A percentile compares a stretch with the other conserved stretches of the same genome.
These are phyloP conservation scores for Plemyria rubiginata DNA, from an alignment of 2,888 invertebrate species.

Conservation along the genomic window DNA sequence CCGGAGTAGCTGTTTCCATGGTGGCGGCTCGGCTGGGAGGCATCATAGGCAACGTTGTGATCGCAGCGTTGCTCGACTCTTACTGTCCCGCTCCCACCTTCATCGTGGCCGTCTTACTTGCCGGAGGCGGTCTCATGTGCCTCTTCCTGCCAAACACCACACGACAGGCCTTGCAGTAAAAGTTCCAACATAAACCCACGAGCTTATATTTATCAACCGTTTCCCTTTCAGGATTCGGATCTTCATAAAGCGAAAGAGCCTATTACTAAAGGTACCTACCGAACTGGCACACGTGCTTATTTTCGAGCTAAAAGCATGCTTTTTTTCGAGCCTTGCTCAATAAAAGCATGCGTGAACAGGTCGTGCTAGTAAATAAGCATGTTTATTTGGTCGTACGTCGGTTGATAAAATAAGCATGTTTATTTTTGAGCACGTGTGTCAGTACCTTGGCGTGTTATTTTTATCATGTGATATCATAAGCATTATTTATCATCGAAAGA, in stretches of 20 bases:
- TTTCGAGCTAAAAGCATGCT: too few species aligned
- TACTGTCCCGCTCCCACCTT: constrained; percentile 97
- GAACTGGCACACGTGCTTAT: too few species aligned
- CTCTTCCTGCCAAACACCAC: constrained; percentile 96
- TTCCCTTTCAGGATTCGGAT: constrained; percentile 1
- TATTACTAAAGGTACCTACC: too few species aligned
- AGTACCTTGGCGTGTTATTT: constrained; percentile 13
- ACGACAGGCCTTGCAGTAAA: constrained; percentile 87
- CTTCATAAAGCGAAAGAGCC: constrained; percentile 9
- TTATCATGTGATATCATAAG: constrained; percentile 53
- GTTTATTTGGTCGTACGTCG: too few species aligned
- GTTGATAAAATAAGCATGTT: too few species aligned
- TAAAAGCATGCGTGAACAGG: too few species aligned
- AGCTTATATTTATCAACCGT: constrained; percentile 15
- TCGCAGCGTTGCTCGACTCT: constrained; percentile 93
- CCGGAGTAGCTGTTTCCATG: constrained; percentile 96
- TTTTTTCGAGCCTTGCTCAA: too few species aligned
- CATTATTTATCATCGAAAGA: constrained; percentile 53
- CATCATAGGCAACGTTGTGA: constrained; percentile 93
- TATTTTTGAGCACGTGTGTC: too few species aligned
- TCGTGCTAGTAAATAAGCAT: too few species aligned
- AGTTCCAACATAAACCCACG: not conserved
- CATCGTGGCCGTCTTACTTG: constrained; percentile 93
- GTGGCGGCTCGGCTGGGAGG: constrained; percentile 95
- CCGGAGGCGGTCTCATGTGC: constrained; percentile 94